These are phyloP conservation scores for Ditylenchus dipsaci DNA, from an alignment of 1,140 invertebrate genomes.

Conservation along the genomic window DNA sequence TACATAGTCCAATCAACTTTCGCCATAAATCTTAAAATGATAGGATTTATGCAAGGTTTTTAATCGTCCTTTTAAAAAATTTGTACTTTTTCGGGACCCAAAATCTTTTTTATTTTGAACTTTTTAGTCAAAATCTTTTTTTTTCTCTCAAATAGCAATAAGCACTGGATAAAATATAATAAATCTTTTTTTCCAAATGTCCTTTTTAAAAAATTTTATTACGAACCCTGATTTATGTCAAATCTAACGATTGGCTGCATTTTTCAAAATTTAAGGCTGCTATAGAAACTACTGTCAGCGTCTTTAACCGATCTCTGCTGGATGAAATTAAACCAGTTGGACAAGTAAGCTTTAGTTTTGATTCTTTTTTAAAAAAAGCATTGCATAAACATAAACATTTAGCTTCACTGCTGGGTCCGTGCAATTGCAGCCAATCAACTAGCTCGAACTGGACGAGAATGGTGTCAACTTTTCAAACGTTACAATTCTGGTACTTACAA, in stretches of 20 bases:
- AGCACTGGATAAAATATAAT: too few species aligned
- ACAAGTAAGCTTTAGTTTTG: conserved; percentile 53
- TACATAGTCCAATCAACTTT: neutral
- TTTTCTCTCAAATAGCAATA: too few species aligned
- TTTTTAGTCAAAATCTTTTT: too few species aligned
- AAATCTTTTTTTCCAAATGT: too few species aligned
- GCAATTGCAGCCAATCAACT: conserved; percentile 79
- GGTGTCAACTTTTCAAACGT: conserved; percentile 66
- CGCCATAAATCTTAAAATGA: too few species aligned
- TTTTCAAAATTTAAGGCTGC: conserved; percentile 57
- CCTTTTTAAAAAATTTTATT: too few species aligned
- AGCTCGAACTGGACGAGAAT: conserved; percentile 68
- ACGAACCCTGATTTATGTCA: too few species aligned
- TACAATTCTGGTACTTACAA: conserved; percentile 77
- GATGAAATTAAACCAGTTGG: conserved; percentile 62
- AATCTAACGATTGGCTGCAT: too few species aligned
- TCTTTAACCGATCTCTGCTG: conserved; percentile 68
- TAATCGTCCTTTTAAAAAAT: too few species aligned
- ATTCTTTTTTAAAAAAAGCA: too few species aligned
- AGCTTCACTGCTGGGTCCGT: conserved; percentile 67
- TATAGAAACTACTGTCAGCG: conserved; percentile 72
- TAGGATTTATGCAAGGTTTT: conserved; percentile 11
- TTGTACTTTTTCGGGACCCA: too few species aligned
- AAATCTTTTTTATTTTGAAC: too few species aligned
- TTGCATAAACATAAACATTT: conserved; percentile 66